phyloP scores from a whole-genome alignment of 2,888 invertebrate genomes.

The Ephialtes manifestator region DNA sequence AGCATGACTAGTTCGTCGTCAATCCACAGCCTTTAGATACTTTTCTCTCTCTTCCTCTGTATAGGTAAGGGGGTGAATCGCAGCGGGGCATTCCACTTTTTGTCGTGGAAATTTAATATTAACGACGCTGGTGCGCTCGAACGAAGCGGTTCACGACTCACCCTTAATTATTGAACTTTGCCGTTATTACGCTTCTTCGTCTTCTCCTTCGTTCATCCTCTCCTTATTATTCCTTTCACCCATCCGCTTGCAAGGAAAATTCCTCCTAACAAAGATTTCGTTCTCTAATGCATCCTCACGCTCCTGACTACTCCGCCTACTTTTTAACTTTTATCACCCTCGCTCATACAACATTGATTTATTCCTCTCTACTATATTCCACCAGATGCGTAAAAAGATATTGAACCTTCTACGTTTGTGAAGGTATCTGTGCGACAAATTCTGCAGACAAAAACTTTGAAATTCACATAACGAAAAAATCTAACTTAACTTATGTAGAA shows the following conservation, averaged over 20 bases:
- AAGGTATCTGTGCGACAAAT: not conserved
- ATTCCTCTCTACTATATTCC: not conserved
- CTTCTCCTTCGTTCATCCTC: constrained; percentile 5
- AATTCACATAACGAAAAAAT: too few relatives aligned
- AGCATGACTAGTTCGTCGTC: constrained; percentile 12
- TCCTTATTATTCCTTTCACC: constrained; percentile 54
- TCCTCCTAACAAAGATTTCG: constrained; percentile 41
- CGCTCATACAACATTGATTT: not conserved
- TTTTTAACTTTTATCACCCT: not conserved
- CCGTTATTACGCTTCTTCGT: constrained; percentile 67
- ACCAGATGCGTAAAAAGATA: not conserved
- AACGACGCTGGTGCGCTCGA: constrained; percentile 40
- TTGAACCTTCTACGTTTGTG: not conserved
- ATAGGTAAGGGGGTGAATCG: constrained; percentile 18
- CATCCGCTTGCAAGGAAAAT: constrained; percentile 37
- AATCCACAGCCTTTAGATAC: constrained; percentile 1
- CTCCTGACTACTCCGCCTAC: not conserved
- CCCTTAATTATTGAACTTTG: constrained; percentile 78
- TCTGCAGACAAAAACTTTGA: not conserved
- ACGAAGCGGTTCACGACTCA: constrained; percentile 58
- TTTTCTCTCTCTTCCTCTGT: constrained; percentile 9
- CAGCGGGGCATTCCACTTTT: constrained; percentile 38
- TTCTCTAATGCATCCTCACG: constrained; percentile 1
- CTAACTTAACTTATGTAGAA: too few relatives aligned
- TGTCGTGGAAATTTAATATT: constrained; percentile 66